Evolutionary conservation across 2,888 invertebrate species (phyloP), one percentile per base, ranked within the genome.

Genomic region (Eudasyphora cyanicolor): DNA sequence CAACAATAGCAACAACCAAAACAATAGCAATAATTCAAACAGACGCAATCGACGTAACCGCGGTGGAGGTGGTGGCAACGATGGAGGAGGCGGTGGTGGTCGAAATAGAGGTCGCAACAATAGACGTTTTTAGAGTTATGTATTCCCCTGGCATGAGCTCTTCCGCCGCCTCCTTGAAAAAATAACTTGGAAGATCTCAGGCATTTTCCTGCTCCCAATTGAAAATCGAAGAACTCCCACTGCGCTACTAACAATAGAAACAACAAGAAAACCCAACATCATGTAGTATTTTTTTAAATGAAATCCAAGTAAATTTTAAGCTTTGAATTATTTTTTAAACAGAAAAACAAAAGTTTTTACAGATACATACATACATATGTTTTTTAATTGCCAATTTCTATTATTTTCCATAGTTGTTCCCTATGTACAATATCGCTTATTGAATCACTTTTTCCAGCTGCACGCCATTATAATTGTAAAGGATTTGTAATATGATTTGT

Each of bases 61-160:
- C 78, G 77, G 84, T 35, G 64, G 84, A 24, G 76, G 82, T 74
- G 70, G 82, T 57, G 77, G 79, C 7, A 83, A 82, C 19, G 82
- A 86, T 2, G 87, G 87, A 1, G 86, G 86, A 14, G 85, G 87
- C 1, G 86, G 85, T 7, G 83, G 87, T 1, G 87, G 87, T 14
- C 91, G 90, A 7, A 88, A 88, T 82, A 86, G 87, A 24, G 86
- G 85, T 10, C 84, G 85, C 71, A 89, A 87, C 70, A 91, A 88
- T 82, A 86, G 91, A 74, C 89, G 90, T 17, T 90, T 89, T 79
- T 90, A 88, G 32, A 12, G 19, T 49, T 35, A 45, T 57, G 24
- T 54, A n/a, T n/a, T 38, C 24, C 42, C 14, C n/a, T n/a, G n/a
- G n/a, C n/a, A n/a, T n/a, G n/a, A n/a, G n/a, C n/a, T n/a, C n/a